A percentile compares a stretch with the other conserved stretches of the same genome.
These are phyloP conservation scores for Drosophila truncata DNA, from an alignment of 1,140 invertebrate genomes.

Conservation along the genomic window DNA sequence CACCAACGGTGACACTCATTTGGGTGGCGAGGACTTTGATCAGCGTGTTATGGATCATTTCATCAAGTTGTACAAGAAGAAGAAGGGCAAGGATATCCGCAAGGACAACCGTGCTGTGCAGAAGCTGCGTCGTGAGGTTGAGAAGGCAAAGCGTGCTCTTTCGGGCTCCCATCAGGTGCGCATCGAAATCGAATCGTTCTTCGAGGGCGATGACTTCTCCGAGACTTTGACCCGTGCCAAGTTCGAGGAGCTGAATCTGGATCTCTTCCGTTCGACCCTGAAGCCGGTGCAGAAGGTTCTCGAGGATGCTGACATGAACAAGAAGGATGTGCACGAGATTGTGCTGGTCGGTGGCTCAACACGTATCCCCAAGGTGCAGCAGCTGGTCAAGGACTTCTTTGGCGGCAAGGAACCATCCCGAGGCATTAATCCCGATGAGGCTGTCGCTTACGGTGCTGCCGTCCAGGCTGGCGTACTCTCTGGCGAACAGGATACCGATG, in stretches of 20 bases:
- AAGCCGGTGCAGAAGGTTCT: constrained; percentile 99
- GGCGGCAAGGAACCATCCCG: constrained; percentile 98
- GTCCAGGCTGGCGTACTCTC: constrained; percentile 98
- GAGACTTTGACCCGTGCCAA: constrained; percentile 99
- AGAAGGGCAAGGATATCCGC: constrained; percentile 98
- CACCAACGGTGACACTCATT: constrained; percentile 99
- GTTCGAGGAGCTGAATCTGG: constrained; percentile 99
- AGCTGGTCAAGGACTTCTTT: constrained; percentile 99
- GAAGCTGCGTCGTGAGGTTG: constrained; percentile 98
- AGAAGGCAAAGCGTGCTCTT: constrained; percentile 98
- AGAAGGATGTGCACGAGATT: constrained; percentile 99
- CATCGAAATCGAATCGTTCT: constrained; percentile 99
- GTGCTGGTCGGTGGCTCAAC: constrained; percentile 99
- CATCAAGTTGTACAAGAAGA: constrained; percentile 99
- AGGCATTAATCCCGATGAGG: constrained; percentile 99
- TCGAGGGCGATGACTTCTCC: constrained; percentile 99
- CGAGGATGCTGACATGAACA: constrained; percentile 99
- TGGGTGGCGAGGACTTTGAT: constrained; percentile 99
- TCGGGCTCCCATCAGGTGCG: constrained; percentile 98
- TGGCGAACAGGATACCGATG: constrained; percentile 96
- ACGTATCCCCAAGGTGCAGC: constrained; percentile 99
- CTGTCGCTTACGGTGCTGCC: constrained; percentile 99
- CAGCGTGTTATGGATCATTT: constrained; percentile 99
- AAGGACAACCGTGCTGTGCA: constrained; percentile 98
- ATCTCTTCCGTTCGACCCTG: constrained; percentile 98